phyloP scores from a whole-genome alignment of 2,888 invertebrate genomes.

The Eupithecia inturbata region DNA sequence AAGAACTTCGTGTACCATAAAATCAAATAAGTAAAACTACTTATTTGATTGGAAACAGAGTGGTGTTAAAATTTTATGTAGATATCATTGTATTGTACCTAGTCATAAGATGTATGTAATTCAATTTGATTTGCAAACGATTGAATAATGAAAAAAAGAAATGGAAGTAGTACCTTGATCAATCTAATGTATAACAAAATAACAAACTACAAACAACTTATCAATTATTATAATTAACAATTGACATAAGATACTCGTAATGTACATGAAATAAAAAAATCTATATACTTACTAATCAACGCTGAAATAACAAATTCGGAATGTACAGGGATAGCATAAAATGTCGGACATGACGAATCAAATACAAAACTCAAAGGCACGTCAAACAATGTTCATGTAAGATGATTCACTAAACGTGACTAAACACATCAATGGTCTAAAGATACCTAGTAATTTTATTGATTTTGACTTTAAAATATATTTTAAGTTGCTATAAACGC shows the following conservation, averaged over 20 bases:
- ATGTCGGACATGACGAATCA: constrained; percentile 28
- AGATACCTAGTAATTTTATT: constrained; percentile 54
- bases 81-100: constrained; percentile 74
- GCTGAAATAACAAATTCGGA: constrained; percentile 76
- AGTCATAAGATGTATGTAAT: constrained; percentile 82
- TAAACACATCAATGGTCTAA: constrained; percentile 53
- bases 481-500: constrained; percentile 68
- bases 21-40: constrained; percentile 26
- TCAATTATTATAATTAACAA: constrained; percentile 13
- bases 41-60: constrained; percentile 34
- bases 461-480: constrained; percentile 20
- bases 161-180: constrained; percentile 55
- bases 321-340: constrained; percentile 81
- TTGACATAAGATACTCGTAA: constrained; percentile 18
- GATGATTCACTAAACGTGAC: constrained; percentile 17
- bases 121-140: constrained; percentile 64
- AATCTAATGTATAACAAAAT: constrained; percentile 36
- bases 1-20: constrained; percentile 26
- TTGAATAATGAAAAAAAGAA: constrained; percentile 65
- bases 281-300: constrained; percentile 31
- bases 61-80: constrained; percentile 54
- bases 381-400: constrained; percentile 15
- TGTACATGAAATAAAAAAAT: constrained; percentile 33
- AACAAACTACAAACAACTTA: neutral
- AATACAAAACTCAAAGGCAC: constrained; percentile 47